Evolutionary conservation across 2,797 vertebrate genomes (phyloP), one percentile per base, ranked within the genome.

Genomic region (Rachycentron canadum): DNA sequence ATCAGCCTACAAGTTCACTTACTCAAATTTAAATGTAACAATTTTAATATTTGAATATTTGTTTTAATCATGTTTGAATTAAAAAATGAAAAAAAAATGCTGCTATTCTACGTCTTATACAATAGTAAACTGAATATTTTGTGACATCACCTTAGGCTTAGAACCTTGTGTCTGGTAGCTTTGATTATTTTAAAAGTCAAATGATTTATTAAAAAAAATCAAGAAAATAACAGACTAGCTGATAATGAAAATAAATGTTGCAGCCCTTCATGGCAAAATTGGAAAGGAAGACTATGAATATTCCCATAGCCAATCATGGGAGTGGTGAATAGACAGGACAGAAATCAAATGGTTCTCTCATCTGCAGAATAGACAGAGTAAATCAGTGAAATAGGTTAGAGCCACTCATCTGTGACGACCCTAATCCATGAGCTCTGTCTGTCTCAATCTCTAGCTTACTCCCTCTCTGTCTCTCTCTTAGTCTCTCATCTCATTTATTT

Each of bases 361-460:
- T 69, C 81, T 81, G 52, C 56, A 69, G 68, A 58, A 41, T 26
- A 71, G 76, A 71, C 41, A 1, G 19, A 76, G 73, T 73, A 36
- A 81, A 80, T 75, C 64, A 65, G 52, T 71, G 52, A 90, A 92
- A 89, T 90, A 86, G 92, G 90, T 92, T 92, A 83, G 69, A 91
- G 75, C 40, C 86, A 80, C 75, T 89, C 82, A 86, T 74, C 89
- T 92, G 88, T 87, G 86, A 87, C 69, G 71, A 74, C 83, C 85
- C 88, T 85, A 93, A 93, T 90, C 92, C 92, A 85, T 76, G 12
- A 77, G 8, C 76, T 81, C 69, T 76, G 43, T 45, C 73, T n/a
- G 36, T 76, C 69, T 86, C 85, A 75, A 66, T 79, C 72, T 77
- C 78, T 49, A 14, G 34, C 53, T 58, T 50, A 11, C 30, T 53